Base-by-base conservation (phyloP, 1,140 invertebrate genomes). In the Drosophila malerkotliana region DNA sequence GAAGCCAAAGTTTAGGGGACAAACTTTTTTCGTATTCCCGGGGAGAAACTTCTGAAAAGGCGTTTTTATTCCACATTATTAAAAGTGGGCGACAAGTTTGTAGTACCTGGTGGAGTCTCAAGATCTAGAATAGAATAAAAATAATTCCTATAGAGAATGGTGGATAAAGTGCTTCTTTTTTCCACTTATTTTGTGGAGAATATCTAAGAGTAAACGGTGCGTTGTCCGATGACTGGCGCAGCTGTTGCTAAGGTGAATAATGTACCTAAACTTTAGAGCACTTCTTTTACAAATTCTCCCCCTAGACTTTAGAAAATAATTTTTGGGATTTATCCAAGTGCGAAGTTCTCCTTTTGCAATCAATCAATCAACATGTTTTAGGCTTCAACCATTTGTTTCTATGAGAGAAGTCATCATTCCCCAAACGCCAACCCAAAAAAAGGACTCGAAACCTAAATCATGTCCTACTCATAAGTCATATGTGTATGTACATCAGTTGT, bases 1-100 rank as follows among this genome's bases (percentile, higher is more conserved):
- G 45, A 44, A 69, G 66, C 64, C 28, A 73, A 82, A 81, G 73
- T 81, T 82, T 69, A 69, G 63, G 63, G 64, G 39, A 21, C 45
- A 44, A 81, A 81, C 54, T 66, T 80, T 80, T 60, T 51, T 44
- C 55, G 53, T 44, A 34, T 49, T 44, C 57, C 15, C 26, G 7
- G 18, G 61, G 14, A 48, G 32, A 61, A 75, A 80, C 47, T 76
- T 76, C 55, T 37, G 41, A 64, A 58, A 44, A 69, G 34, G 66
- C 58, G 57, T 72, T 77, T 41, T 72, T 72, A 78, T 72, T 64
- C 28, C 64, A 57, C 66, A 69, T 71, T 71, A 71, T 71, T 71
- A 71, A 71, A 71, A 71, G 64, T 69, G 64, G 52, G 41, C 34
- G 41, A 47, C 51, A 26, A 37, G 34, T 37, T 37, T 10, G 10